Base-by-base conservation (phyloP, 2,113 vertebrate genomes). In the Melospiza melodia region DNA sequence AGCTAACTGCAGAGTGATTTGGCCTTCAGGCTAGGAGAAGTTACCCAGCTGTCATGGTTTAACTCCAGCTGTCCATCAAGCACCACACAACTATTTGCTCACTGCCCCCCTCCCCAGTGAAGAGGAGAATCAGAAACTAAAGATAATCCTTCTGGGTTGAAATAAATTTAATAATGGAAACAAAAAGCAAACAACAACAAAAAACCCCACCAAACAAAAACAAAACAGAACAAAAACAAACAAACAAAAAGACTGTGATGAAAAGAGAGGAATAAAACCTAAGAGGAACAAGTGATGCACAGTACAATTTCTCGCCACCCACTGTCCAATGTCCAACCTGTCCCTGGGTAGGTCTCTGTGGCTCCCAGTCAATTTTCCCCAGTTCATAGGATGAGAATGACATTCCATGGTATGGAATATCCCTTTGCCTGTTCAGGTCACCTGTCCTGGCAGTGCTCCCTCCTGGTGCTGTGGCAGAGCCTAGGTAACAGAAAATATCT, bases 31-130 rank as follows among this genome's bases (percentile, higher is more conserved):
- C 19, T 5, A 15, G 37, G 33, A 44, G 62, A 61, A 86, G 35
- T 20, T 72, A 21, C 57, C 33, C 18, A 37, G n/a, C 35, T 57
- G 11, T 54, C n/a, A 20, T 28, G 37, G 44, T 33, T 51, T 58
- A 66, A 58, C 19, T 49, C 33, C 18, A 37, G n/a, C 35, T 49
- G 10, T 54, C 48, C 44, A 19, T 35, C 30, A 30, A 55, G 21
- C 22, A 55, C 30, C 30, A 31, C 4, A 9, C 10, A 27, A 23
- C 15, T 22, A 3, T 27, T 83, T 48, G 25, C 20, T 77, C 31
- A 24, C 31, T 63, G 31, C 8, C 41, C 2, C 5, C 2, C 9
- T 33, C 15, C 22, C 25, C 0, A 0, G 25, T 16, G 35, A 76
- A 57, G 31, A 51, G 10, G 21, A 77, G 10, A 63, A 77, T 51